Evolutionary conservation across 2,113 vertebrate species (phyloP), one percentile per base, ranked within the genome.

Genomic region (Podarcis cretensis): DNA sequence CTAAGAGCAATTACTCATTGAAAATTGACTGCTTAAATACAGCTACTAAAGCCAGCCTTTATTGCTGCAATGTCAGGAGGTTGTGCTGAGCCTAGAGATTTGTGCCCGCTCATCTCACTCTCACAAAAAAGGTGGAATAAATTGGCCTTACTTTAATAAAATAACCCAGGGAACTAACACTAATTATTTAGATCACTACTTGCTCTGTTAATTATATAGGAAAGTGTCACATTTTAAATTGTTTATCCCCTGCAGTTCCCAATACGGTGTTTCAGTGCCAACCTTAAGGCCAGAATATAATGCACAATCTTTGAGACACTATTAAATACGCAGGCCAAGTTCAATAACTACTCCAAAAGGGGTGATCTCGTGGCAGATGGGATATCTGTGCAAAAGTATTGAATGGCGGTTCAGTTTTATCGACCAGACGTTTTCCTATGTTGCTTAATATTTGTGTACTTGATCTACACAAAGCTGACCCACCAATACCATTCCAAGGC

Each of bases 21-120:
- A 8, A 82, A 74, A 25, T 40, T 10, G 20, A 25, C 14, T 69
- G 30, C 23, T 30, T 25, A 89, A 89, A 86, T 30, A 54, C 32
- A 5, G 1, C 40, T 83, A 5, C n/a, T 83, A 40, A 63, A 0
- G 0, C 1, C 78, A 68, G 7, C 12, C 48, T 3, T 14, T 74
- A 30, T 12, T 32, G 87, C 43, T 4, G 5, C 14, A 32, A 6
- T 14, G 76, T 59, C n/a, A 37, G 30, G 1, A 2, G 2, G 8
- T 63, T 89, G 66, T 76, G 87, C 76, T 48, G 16, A 54, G 71
- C 4, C 1, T 68, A 27, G 63, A 79, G 79, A 91, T 4, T 3
- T 66, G 6, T 75, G 83, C 23, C 2, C 0, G 0, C 8, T 20
- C 65, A 54, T 27, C 37, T 10, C 2, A 65, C 1, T 25, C 12